Evolutionary conservation across 2,797 vertebrate species (phyloP).

Genomic region (Centroberyx gerrardi): DNA sequence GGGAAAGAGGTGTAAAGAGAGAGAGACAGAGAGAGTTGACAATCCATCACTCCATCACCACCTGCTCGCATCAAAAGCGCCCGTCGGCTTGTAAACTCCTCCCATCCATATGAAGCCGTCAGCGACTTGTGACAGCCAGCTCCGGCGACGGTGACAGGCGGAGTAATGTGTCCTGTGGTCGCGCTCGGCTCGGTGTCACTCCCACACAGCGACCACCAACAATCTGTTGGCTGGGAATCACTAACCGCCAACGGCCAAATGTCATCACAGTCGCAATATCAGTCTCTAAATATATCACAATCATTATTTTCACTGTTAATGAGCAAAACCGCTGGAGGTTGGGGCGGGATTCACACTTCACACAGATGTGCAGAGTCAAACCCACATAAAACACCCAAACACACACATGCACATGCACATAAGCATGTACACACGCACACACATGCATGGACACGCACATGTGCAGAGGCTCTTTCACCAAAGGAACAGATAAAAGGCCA

Average conservation of each 20-base stretch:
- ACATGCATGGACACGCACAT: no score
- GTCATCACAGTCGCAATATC: constrained; percentile 27
- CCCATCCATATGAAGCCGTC: constrained; percentile 10
- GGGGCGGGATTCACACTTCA: no score
- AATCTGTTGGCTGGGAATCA: constrained; percentile 46
- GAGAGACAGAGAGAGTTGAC: neutral
- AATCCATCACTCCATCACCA: constrained; percentile 38
- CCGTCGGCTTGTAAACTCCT: neutral
- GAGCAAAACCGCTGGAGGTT: no score
- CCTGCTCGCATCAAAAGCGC: constrained; percentile 35
- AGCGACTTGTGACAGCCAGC: constrained; percentile 45
- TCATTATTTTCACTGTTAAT: neutral
- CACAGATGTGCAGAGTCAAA: no score
- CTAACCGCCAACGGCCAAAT: constrained; percentile 42
- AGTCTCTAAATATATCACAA: constrained; percentile 22
- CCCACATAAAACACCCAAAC: no score
- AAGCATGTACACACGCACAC: no score
- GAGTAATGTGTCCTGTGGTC: constrained; percentile 43
- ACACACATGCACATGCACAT: no score
- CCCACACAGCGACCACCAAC: constrained; percentile 57
- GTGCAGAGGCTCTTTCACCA: no score
- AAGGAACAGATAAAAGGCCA: no score
- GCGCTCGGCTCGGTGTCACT: constrained; percentile 40
- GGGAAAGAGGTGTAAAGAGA: neutral
- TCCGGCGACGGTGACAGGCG: constrained; percentile 27